A percentile compares a stretch with the other conserved stretches of the same genome.
Conservation (phyloP, 2,113 vertebrate species). For the Syrrhaptes paradoxus region DNA sequence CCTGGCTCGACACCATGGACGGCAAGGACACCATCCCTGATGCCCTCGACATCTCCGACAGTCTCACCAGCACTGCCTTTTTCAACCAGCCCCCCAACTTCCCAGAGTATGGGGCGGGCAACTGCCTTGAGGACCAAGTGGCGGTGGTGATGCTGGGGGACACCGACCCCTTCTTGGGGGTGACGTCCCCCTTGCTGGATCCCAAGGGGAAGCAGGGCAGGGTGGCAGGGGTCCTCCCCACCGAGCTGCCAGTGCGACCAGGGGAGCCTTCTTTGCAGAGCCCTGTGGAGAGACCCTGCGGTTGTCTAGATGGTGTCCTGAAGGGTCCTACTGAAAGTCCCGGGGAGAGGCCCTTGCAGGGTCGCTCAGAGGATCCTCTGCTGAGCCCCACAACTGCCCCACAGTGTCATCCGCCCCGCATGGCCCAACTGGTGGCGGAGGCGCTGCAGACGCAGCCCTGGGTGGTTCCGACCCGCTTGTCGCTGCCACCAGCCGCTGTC, state of each 20-base stretch:
- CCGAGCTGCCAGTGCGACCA: background rate
- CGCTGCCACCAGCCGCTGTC: background rate
- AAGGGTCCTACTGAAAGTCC: background rate
- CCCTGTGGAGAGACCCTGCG: background rate
- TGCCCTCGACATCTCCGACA: too few species aligned
- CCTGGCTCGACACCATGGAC: too few species aligned
- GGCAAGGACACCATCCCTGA: too few species aligned
- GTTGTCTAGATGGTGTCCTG: too few species aligned
- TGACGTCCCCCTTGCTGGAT: too few species aligned
- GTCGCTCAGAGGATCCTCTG: background rate
- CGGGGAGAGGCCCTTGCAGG: background rate
- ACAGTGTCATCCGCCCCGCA: background rate
- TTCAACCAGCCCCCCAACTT: background rate
- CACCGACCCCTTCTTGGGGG: background rate
- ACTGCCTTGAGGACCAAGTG: background rate
- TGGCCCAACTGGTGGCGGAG: background rate
- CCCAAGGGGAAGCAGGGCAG: background rate
- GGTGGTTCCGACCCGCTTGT: background rate
- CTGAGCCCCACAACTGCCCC: background rate
- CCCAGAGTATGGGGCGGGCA: accelerated
- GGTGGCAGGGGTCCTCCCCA: background rate
- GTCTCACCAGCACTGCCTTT: background rate
- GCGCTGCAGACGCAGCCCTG: background rate
- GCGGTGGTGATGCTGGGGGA: too few species aligned
- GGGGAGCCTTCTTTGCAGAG: background rate